Conservation (phyloP, 2,797 vertebrate species). For the Steatocranus sp. region DNA sequence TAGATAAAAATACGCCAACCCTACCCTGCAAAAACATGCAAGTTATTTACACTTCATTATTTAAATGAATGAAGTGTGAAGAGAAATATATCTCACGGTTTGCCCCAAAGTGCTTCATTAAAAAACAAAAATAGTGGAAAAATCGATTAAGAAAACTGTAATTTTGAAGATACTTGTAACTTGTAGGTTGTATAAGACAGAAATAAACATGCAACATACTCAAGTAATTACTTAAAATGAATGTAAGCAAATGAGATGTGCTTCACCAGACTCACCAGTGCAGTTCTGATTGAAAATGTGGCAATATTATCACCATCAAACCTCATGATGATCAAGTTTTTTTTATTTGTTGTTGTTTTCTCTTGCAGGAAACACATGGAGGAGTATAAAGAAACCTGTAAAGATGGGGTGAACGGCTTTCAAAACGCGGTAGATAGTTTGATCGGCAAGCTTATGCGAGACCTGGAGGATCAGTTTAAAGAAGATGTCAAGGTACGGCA, state of each 20-base stretch:
- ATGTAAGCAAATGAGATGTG: background rate
- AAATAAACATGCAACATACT: background rate
- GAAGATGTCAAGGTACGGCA: slow-evolving; percentile 54
- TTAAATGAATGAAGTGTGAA: background rate
- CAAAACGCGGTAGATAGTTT: slow-evolving; percentile 40
- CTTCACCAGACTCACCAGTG: background rate
- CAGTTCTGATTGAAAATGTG: background rate
- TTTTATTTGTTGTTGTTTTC: background rate
- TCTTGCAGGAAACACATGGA: slow-evolving; percentile 63
- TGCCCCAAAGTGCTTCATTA: background rate
- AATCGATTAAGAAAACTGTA: background rate
- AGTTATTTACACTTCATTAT: too few species aligned
- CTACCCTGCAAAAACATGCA: background rate
- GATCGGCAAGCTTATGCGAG: slow-evolving; percentile 13
- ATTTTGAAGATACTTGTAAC: background rate
- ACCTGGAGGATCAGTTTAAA: slow-evolving; percentile 65
- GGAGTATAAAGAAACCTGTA: slow-evolving; percentile 22
- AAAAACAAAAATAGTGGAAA: background rate
- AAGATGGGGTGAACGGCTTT: slow-evolving; percentile 36
- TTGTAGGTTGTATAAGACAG: background rate
- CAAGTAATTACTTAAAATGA: background rate
- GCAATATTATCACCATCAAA: background rate
- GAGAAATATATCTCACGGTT: background rate
- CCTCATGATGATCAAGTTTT: background rate
- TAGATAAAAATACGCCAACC: background rate